Base-by-base conservation (phyloP, 2,113 vertebrate species). In the Oreochromis spilurus region DNA sequence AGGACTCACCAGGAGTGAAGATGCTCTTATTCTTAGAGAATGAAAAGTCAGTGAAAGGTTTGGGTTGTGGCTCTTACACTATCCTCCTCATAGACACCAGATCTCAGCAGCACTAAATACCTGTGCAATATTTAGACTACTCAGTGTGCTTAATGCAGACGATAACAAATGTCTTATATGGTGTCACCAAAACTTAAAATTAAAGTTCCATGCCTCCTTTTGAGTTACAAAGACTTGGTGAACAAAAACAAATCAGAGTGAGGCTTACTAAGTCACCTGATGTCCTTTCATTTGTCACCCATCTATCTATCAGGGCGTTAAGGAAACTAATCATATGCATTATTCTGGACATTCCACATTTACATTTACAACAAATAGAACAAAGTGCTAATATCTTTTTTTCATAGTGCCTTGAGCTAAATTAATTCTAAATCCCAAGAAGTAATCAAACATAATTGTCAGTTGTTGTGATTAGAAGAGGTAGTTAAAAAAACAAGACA, bases 321-420 rank as follows among this genome's bases (percentile, higher is more conserved):
- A 13, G 60, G 13, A 13, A 26, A 55, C 21, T 11, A 9, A 54
- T n/a, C 17, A 16, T 24, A 36, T 14, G 10, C 29, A 83, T 81
- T 50, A 6, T 34, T 58, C 38, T 40, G 21, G 72, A 55, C 67
- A 72, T 26, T 5, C 24, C 43, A 29, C 24, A 4, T 75, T 75
- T 75, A 75, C 21, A 75, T 72, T 26, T 26, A 26, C 2, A 72
- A 48, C 40, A 75, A 26, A 11, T 11, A 48, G 14, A 75, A 75
- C 16, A 12, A 75, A 29, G 14, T 0, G 67, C 13, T 50, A 19
- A 10, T 5, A 0, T 75, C 2, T 45, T 16, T 17, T 52, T 0
- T 31, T 75, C 24, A 50, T 31, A 77, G 72, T 50, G 26, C 17
- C 6, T n/a, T 77, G 43, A 13, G 17, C 72, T n/a, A 50, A 77